Evolutionary conservation across 2,888 invertebrate genomes (phyloP).

Genomic region (Hydrotaea cyrtoneurina): DNA sequence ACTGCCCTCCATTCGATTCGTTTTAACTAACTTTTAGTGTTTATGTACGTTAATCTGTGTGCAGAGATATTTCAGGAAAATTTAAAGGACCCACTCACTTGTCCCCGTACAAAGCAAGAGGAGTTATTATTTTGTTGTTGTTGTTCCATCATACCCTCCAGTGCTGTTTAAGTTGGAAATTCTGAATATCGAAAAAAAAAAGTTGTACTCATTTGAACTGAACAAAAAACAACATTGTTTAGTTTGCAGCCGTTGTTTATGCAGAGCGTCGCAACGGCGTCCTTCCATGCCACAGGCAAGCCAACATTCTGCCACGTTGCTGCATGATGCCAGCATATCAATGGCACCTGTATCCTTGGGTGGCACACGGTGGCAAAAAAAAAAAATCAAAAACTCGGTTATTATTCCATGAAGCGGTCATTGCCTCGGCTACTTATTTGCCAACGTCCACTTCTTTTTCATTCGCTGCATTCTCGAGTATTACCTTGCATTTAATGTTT

Average conservation of each 20-base stretch:
- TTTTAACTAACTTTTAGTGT: too few relatives aligned
- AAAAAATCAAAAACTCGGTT: constrained; percentile 54
- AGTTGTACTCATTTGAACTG: constrained; percentile 8
- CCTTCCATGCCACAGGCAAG: not conserved
- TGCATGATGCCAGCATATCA: not conserved
- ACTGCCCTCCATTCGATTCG: too few relatives aligned
- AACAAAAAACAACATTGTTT: constrained; percentile 13
- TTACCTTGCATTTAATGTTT: not conserved
- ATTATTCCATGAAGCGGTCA: constrained; percentile 61
- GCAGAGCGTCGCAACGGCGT: not conserved
- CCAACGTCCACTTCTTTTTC: constrained; percentile 33
- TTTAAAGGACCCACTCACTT: not conserved
- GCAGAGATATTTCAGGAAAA: not conserved
- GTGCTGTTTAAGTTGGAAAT: constrained; percentile 21
- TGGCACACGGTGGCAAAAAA: too few relatives aligned
- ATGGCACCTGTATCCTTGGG: constrained; percentile 24
- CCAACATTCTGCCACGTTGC: not conserved
- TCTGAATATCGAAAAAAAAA: not conserved
- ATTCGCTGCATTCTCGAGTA: constrained; percentile 2
- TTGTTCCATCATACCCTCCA: not conserved
- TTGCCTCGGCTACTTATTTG: constrained; percentile 48
- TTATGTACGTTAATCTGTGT: not conserved
- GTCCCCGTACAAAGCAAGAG: not conserved
- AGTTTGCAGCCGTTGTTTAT: constrained; percentile 1
- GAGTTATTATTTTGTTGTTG: not conserved